These are phyloP conservation scores for Danio aesculapii DNA, from an alignment of 2,797 vertebrate genomes.

Conservation along the genomic window DNA sequence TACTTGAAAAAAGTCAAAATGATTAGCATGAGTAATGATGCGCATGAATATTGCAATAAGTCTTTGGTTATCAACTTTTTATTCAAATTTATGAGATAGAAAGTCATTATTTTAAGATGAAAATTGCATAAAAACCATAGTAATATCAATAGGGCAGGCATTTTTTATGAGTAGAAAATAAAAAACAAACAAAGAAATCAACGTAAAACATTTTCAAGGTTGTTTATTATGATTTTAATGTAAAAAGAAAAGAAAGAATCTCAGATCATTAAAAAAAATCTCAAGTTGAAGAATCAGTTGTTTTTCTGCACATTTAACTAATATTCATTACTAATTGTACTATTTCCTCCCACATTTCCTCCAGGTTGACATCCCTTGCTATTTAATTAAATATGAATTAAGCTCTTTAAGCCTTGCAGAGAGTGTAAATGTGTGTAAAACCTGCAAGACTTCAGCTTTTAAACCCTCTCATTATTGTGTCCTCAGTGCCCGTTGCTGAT, in stretches of 20 bases:
- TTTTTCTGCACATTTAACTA: background rate
- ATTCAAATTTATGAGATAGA: too few relatives aligned
- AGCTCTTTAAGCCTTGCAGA: conserved; percentile 17
- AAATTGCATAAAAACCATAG: too few relatives aligned
- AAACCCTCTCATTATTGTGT: conserved; percentile 37
- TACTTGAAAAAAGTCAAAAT: too few relatives aligned
- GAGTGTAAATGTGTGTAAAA: conserved; percentile 29
- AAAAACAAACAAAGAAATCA: too few relatives aligned
- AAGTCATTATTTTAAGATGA: too few relatives aligned
- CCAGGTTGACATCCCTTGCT: background rate
- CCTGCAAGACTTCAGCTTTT: conserved; percentile 4
- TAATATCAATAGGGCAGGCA: too few relatives aligned
- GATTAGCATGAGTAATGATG: too few relatives aligned
- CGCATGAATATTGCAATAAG: too few relatives aligned
- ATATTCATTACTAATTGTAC: background rate
- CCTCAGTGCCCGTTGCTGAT: background rate
- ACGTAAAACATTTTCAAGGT: too few relatives aligned
- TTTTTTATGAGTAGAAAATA: too few relatives aligned
- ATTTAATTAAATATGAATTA: conserved; percentile 24
- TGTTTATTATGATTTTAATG: background rate
- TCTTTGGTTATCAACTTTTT: too few relatives aligned
- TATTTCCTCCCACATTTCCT: background rate
- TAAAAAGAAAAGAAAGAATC: background rate
- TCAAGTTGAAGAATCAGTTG: background rate
- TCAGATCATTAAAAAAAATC: background rate